phyloP scores from a whole-genome alignment of 2,888 invertebrate species.

The Ochropleura plecta region DNA sequence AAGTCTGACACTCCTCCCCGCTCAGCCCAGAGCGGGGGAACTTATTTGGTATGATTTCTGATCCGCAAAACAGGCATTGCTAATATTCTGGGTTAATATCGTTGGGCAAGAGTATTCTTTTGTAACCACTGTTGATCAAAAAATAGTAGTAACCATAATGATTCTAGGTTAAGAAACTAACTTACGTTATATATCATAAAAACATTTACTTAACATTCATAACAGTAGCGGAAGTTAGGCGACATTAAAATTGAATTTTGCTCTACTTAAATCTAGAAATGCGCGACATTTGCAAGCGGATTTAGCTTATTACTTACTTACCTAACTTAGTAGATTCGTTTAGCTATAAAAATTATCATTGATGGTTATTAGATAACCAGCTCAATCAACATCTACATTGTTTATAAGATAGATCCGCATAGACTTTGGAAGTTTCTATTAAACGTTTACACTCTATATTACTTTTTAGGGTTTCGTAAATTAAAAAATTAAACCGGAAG shows the following conservation, averaged over 20 bases:
- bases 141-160: background rate
- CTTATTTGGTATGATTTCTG: too few relatives aligned
- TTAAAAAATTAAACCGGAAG: too few relatives aligned
- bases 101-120: background rate
- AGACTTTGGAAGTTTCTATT: background rate
- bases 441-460: background rate
- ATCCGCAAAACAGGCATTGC: too few relatives aligned
- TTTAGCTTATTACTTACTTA: too few relatives aligned
- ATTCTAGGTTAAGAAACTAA: background rate
- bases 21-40: too few relatives aligned
- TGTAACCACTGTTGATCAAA: background rate
- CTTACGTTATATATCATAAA: background rate
- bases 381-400: background rate
- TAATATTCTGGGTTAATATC: background rate
- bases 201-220: background rate
- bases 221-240: background rate
- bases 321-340: background rate
- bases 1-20: too few relatives aligned
- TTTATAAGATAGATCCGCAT: constrained; percentile 17
- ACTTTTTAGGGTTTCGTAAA: too few relatives aligned
- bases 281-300: background rate
- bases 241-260: constrained; percentile 5
- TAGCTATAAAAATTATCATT: background rate
- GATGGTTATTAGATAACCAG: background rate
- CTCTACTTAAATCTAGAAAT: constrained; percentile 17